These are phyloP conservation scores for Meleagris gallopavo DNA, from an alignment of 2,113 vertebrate species.

Conservation along the genomic window DNA sequence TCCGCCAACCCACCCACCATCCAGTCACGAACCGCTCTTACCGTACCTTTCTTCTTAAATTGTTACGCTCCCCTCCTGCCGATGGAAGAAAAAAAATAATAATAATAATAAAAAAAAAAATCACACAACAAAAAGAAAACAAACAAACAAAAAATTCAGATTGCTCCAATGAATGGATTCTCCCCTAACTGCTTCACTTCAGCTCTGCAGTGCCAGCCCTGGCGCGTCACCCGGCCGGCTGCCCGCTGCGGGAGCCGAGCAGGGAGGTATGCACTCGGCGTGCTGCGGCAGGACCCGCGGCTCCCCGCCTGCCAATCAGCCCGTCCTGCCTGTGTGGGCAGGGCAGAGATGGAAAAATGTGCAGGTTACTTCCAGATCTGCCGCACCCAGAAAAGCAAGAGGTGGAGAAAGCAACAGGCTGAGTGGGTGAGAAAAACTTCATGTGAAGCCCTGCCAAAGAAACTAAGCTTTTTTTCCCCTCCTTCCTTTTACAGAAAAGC, in stretches of 20 bases:
- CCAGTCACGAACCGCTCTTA: neutral
- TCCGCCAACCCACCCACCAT: neutral
- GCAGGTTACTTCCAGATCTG: conserved; percentile 74
- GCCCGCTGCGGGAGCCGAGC: neutral
- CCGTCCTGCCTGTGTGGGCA: conserved; percentile 68
- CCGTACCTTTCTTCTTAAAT: neutral
- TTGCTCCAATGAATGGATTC: neutral
- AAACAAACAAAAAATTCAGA: neutral
- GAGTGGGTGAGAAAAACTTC: accelerated
- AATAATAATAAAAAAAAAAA: no score
- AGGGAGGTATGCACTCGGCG: conserved; percentile 48
- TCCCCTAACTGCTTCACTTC: neutral
- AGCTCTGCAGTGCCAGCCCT: neutral
- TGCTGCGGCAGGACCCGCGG: conserved; percentile 63
- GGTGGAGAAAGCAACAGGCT: neutral
- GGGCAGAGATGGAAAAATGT: conserved; percentile 42
- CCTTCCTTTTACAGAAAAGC: neutral
- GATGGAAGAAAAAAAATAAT: accelerated
- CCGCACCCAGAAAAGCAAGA: conserved; percentile 63
- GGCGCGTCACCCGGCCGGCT: neutral
- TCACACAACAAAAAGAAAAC: neutral
- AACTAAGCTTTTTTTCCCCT: neutral
- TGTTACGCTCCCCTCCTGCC: neutral
- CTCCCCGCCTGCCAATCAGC: conserved; percentile 63
- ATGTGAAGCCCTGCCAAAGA: neutral